Base-by-base conservation (phyloP, 2,888 invertebrate genomes). In the Cosmorhoe ocellata region DNA sequence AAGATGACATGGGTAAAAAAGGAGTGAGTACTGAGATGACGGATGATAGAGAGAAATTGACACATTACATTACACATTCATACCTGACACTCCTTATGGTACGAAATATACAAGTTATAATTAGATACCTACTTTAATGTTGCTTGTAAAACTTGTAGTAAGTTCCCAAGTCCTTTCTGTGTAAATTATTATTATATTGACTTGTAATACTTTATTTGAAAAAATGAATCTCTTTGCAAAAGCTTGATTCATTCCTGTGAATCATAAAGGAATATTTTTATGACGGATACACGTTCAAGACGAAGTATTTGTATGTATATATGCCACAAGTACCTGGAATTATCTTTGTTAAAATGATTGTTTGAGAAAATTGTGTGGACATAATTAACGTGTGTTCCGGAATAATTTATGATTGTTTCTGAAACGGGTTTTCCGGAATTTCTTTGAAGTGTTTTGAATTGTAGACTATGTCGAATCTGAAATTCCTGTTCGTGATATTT, bases 211-310 rank as follows among this genome's bases (percentile, higher is more conserved):
- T n/a, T n/a, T n/a, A n/a, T n/a, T n/a, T n/a, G n/a, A n/a, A n/a
- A n/a, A n/a, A n/a, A n/a, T n/a, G n/a, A n/a, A 40, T 39, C 27
- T 39, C 31, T 51, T 56, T 47, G 36, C 55, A 48, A 55, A 38
- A 39, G 44, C 44, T 47, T 52, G 47, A 38, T 51, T 43, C 44
- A 49, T 33, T 33, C 31, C 2, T 45, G 37, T 59, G 50, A 53
- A 48, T 59, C 57, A 57, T 50, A 26, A n/a, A n/a, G 41, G 10
- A 45, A 22, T 51, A 47, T 51, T 45, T 59, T 53, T 56, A 44
- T 44, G 54, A 49, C 51, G 53, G 45, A 12, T 41, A 36, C 41
- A 46, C 39, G 50, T 24, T 5, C n/a, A n/a, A n/a, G n/a, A 1
- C 24, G 24, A 3, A 24, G 7, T 24, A 24, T 24, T 6, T 24